Evolutionary conservation across 2,888 invertebrate species (phyloP).

Genomic region (Drosophila mimica): DNA sequence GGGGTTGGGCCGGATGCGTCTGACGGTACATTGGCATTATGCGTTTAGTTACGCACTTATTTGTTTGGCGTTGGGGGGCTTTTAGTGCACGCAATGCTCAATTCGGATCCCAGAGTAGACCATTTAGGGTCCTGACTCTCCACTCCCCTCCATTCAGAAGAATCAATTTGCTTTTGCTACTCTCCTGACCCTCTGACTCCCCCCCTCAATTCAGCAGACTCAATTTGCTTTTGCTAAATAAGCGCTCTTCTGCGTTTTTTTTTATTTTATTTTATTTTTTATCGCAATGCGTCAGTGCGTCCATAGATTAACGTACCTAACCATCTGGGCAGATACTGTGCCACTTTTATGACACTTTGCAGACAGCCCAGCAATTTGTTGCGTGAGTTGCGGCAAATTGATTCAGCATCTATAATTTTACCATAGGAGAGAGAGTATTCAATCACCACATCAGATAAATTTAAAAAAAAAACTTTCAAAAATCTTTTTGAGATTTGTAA

Average conservation of each 20-base stretch:
- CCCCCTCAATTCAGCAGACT: slow-evolving; percentile 7
- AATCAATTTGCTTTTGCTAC: slow-evolving; percentile 51
- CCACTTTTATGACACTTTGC: slow-evolving; percentile 56
- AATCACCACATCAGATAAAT: not conserved
- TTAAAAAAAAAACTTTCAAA: not conserved
- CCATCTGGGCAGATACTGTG: slow-evolving; percentile 44
- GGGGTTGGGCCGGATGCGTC: not conserved
- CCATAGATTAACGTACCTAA: slow-evolving; percentile 42
- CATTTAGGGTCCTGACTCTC: slow-evolving; percentile 47
- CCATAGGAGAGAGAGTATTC: not conserved
- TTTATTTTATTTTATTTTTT: slow-evolving; percentile 5
- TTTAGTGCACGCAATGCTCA: slow-evolving; percentile 71
- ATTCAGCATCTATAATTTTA: slow-evolving; percentile 14
- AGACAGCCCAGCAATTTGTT: slow-evolving; percentile 19
- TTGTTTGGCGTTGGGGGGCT: slow-evolving; percentile 37
- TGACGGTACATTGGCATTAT: slow-evolving; percentile 64
- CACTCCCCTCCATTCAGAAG: not conserved
- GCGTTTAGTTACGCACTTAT: slow-evolving; percentile 78
- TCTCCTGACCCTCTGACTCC: no score
- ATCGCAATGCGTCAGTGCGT: slow-evolving; percentile 71
- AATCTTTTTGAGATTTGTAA: not conserved
- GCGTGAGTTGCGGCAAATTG: slow-evolving; percentile 16
- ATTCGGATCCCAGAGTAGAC: slow-evolving; percentile 67
- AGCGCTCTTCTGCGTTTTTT: slow-evolving; percentile 1
- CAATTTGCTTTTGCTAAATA: slow-evolving; percentile 61